phyloP scores from a whole-genome alignment of 2,888 invertebrate genomes.

The Cataglyphis altisquamis region DNA sequence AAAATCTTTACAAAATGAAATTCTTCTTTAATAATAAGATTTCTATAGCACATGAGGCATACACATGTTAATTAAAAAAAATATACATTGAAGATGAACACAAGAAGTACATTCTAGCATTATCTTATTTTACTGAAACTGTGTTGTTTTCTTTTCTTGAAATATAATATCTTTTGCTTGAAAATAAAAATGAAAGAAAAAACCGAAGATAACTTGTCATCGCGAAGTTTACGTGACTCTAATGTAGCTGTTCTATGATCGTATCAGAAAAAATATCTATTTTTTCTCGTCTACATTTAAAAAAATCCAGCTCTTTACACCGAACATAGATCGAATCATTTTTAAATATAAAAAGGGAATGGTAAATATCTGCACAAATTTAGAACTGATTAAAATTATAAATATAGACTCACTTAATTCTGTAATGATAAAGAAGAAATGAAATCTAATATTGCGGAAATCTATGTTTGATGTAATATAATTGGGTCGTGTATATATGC shows the following conservation, averaged over 20 bases:
- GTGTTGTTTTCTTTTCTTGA: slow-evolving; percentile 9
- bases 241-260: slow-evolving; percentile 1
- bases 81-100: background rate
- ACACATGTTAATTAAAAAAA: background rate
- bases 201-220: slow-evolving; percentile 5
- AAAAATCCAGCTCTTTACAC: background rate
- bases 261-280: background rate
- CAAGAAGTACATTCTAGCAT: background rate
- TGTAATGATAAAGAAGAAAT: slow-evolving; percentile 1
- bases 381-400: slow-evolving; percentile 6
- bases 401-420: slow-evolving; percentile 51
- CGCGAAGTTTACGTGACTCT: background rate
- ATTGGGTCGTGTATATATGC: background rate
- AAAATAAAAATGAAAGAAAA: slow-evolving; percentile 14
- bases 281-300: slow-evolving; percentile 1
- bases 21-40: background rate
- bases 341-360: no score
- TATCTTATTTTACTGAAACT: slow-evolving; percentile 25
- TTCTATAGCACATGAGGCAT: background rate
- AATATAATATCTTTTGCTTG: background rate
- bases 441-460: slow-evolving; percentile 37
- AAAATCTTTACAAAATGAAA: background rate
- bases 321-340: background rate
- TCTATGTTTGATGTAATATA: slow-evolving; percentile 22
- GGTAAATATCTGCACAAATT: slow-evolving; percentile 15